phyloP scores from a whole-genome alignment of 2,113 vertebrate species.

The Protobothrops flavoviridis region DNA sequence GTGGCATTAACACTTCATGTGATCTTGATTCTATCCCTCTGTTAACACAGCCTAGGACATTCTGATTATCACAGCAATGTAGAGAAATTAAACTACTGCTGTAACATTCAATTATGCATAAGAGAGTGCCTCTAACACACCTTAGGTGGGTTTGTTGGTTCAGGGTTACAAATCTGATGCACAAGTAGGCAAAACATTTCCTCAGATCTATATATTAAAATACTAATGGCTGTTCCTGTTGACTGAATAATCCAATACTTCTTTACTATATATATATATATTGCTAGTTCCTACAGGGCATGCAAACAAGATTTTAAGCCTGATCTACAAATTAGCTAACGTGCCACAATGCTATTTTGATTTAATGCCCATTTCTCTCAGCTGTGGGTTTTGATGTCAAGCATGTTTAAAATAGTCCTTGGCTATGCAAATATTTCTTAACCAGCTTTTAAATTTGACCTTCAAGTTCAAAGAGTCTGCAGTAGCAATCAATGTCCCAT shows the following conservation, averaged over 20 bases:
- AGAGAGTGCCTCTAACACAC: conserved; percentile 53
- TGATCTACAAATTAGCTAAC: neutral
- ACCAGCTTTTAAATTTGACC: neutral
- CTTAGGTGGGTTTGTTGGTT: conserved; percentile 58
- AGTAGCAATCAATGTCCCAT: neutral
- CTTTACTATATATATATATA: conserved; percentile 32
- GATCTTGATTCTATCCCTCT: conserved; percentile 11
- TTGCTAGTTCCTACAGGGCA: conserved; percentile 1
- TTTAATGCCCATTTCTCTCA: neutral
- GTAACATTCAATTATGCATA: conserved; percentile 63
- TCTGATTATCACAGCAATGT: conserved; percentile 58
- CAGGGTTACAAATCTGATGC: conserved; percentile 48
- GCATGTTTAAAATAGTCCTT: neutral
- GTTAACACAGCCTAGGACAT: neutral
- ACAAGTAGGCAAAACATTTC: conserved; percentile 57
- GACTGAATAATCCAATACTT: conserved; percentile 28
- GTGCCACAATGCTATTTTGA: conserved; percentile 17
- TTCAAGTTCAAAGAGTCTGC: neutral
- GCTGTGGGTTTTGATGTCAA: neutral
- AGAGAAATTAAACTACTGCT: conserved; percentile 62
- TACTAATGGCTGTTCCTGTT: conserved; percentile 36
- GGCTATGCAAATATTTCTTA: neutral
- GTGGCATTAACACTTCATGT: neutral
- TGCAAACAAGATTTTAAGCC: conserved; percentile 32
- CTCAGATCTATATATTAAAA: conserved; percentile 49